Percentiles rank a stretch among this genome's conserved stretches.
These are phyloP conservation scores for Gonatopus flavifemur DNA, from an alignment of 1,140 invertebrate genomes.

Conservation along the genomic window DNA sequence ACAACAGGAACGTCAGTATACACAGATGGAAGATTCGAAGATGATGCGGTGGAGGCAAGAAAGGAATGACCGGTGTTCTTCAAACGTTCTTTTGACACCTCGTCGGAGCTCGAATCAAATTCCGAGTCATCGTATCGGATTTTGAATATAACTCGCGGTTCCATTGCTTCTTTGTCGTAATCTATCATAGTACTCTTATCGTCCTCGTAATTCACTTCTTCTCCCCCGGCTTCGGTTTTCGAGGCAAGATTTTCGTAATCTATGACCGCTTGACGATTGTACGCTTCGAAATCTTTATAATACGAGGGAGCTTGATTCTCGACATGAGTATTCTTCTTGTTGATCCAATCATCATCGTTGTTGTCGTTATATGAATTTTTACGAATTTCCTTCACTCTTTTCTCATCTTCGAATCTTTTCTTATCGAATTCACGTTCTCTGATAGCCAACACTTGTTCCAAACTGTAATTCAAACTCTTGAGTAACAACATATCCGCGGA, in stretches of 20 bases:
- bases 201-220: conserved; percentile 17
- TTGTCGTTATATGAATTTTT: conserved; percentile 4
- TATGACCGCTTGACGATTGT: conserved; percentile 47
- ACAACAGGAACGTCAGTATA: conserved; percentile 11
- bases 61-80: conserved; percentile 25
- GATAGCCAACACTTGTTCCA: conserved; percentile 48
- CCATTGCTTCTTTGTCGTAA: conserved; percentile 46
- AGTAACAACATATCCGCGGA: conserved; percentile 43
- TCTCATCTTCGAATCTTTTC: conserved; percentile 32
- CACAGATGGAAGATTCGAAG: conserved; percentile 2
- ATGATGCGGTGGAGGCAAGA: conserved; percentile 18
- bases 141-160: conserved; percentile 51
- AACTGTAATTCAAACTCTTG: conserved; percentile 51
- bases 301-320: conserved; percentile 7
- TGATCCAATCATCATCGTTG: conserved; percentile 5
- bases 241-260: conserved; percentile 49
- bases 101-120: conserved; percentile 42
- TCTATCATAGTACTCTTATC: conserved; percentile 3
- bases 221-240: conserved; percentile 10
- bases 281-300: conserved; percentile 39
- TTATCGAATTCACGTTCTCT: conserved; percentile 42
- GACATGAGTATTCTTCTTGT: conserved; percentile 14
- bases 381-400: conserved; percentile 15
- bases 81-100: conserved; percentile 11
- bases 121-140: conserved; percentile 52